Evolutionary conservation across 2,888 invertebrate genomes (phyloP), one percentile per base, ranked within the genome.

Genomic region (Oligia strigilis): DNA sequence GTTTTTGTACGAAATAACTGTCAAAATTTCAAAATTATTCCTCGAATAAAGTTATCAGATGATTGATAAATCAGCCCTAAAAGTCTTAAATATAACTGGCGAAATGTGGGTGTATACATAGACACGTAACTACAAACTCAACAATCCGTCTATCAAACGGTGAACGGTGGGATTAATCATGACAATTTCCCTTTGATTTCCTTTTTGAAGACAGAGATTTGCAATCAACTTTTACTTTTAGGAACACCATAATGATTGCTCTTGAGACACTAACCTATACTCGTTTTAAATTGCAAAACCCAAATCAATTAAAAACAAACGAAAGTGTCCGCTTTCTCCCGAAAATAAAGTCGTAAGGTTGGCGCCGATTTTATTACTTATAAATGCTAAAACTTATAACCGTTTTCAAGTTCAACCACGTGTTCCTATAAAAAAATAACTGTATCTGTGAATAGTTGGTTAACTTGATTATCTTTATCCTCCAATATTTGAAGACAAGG

Each of bases 251-350:
- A 76, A 40, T 75, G 1, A 79, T 11, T 49, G n/a, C 3, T 49
- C 17, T 29, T 69, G 9, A 23, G 36, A 64, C 2, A 46, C 17
- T 40, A 40, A 46, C 36, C 19, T 46, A 58, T 2, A 75, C 36
- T 49, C 23, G 19, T 36, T 46, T 62, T 55, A 62, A 70, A 36
- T 73, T 55, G 14, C 67, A 60, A 64, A 29, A 55, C 4, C 62
- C 62, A 52, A 67, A 74, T 70, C 43, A 72, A 81, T 81, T 73
- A 74, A 81, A 52, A 69, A 67, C 52, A 77, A 72, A 82, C 6
- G 67, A 77, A 72, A 77, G 64, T 77, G 36, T 19, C 19, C 23
- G 13, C 78, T 84, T 82, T 86, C 78, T 40, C 64, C 67, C n/a
- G 49, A 17, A 43, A 71, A 72, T 46, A 46, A 67, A 74, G 40